Evolutionary conservation across 2,113 vertebrate species (phyloP).

Genomic region (Serilophus lunatus): DNA sequence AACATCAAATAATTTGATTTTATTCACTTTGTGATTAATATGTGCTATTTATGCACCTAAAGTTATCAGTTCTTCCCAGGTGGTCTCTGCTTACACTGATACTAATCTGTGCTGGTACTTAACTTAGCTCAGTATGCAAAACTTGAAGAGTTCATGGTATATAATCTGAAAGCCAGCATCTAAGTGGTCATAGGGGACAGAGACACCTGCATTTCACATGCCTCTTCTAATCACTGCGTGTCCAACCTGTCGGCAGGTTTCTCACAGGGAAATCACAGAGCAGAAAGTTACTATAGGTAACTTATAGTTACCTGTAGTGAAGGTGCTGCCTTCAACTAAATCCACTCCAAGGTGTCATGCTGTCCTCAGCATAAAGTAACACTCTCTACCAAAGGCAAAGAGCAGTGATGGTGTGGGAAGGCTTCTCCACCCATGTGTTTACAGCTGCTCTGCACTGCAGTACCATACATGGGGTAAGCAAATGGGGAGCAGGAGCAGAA

Average conservation of each 20-base stretch:
- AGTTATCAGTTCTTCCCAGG: neutral
- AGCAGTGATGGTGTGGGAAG: accelerated
- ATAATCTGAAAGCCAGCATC: neutral
- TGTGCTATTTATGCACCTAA: neutral
- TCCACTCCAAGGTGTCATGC: neutral
- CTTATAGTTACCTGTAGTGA: too few relatives aligned
- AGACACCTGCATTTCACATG: neutral
- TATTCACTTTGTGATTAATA: neutral
- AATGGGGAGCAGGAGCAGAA: neutral
- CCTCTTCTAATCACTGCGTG: neutral
- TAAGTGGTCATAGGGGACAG: neutral
- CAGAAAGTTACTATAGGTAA: neutral
- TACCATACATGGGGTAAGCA: neutral
- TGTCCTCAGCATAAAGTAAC: neutral
- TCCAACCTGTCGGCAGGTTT: neutral
- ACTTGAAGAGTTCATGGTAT: neutral
- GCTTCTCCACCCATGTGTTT: neutral
- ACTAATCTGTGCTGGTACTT: neutral
- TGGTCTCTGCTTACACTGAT: neutral
- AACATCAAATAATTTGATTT: neutral
- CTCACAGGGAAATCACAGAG: neutral
- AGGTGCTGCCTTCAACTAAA: neutral
- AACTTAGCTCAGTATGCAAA: neutral
- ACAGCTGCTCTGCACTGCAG: neutral
- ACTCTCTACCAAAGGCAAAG: neutral